These are phyloP conservation scores for Hybognathus amarus DNA, from an alignment of 2,797 vertebrate species.

Conservation along the genomic window DNA sequence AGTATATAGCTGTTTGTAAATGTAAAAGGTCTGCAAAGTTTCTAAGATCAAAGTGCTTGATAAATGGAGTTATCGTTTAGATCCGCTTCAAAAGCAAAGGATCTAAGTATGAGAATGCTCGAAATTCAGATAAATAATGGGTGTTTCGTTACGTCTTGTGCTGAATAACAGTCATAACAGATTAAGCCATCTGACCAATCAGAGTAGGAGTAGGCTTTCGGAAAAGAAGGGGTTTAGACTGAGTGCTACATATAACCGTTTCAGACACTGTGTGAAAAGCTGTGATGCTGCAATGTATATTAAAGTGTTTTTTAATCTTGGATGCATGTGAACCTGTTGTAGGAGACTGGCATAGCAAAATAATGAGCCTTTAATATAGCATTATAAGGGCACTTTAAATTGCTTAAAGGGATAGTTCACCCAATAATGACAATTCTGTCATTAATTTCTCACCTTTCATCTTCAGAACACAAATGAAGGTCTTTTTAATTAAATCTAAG, in stretches of 20 bases:
- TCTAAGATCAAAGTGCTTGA: neutral
- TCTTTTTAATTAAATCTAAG: too few relatives aligned
- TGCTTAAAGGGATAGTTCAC: neutral
- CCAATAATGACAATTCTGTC: neutral
- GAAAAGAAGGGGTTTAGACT: too few relatives aligned
- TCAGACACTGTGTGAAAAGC: neutral
- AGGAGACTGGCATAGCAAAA: neutral
- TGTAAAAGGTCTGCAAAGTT: neutral
- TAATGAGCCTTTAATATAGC: neutral
- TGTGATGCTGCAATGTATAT: neutral
- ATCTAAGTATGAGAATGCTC: too few relatives aligned
- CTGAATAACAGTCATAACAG: too few relatives aligned
- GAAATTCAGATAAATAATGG: too few relatives aligned
- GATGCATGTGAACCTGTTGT: neutral
- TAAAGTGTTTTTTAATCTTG: too few relatives aligned
- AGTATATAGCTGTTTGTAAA: neutral
- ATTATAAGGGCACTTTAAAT: neutral
- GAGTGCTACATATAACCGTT: neutral
- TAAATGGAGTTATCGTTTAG: neutral
- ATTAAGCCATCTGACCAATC: too few relatives aligned
- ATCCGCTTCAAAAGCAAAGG: too few relatives aligned
- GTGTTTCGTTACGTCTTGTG: too few relatives aligned
- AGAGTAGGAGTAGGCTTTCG: too few relatives aligned
- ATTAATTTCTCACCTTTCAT: too few relatives aligned
- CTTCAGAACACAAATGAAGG: too few relatives aligned